Evolutionary conservation across 2,888 invertebrate genomes (phyloP).

Genomic region (Erebia ligea): DNA sequence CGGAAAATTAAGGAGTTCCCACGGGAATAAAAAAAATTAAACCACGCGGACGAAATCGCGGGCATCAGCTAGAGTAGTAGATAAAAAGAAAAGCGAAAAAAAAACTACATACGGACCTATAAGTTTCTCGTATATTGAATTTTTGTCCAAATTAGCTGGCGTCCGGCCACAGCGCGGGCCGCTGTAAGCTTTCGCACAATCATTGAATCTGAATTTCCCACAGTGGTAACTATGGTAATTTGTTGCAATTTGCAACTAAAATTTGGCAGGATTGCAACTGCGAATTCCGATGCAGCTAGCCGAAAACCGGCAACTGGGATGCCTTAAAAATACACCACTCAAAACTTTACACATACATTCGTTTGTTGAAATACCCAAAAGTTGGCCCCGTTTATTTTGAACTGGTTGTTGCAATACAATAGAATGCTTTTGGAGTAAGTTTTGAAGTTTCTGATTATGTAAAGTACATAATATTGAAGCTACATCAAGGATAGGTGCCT

Average conservation of each 20-base stretch:
- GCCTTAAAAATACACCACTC: slow-evolving; percentile 13
- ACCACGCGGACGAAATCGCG: too few species aligned
- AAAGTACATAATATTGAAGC: too few species aligned
- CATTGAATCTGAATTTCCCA: slow-evolving; percentile 37
- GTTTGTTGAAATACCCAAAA: not conserved
- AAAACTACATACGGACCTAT: not conserved
- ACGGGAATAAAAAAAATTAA: too few species aligned
- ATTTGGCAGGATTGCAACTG: slow-evolving; percentile 19
- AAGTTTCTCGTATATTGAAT: slow-evolving; percentile 31
- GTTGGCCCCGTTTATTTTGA: not conserved
- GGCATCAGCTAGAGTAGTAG: too few species aligned
- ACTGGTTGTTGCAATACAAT: not conserved
- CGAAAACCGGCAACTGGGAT: not conserved
- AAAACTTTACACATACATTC: slow-evolving; percentile 1
- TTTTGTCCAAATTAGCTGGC: slow-evolving; percentile 39
- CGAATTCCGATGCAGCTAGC: not conserved
- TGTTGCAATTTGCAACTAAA: slow-evolving; percentile 35
- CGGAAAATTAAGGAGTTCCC: too few species aligned
- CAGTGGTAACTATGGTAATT: slow-evolving; percentile 37
- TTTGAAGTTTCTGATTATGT: too few species aligned
- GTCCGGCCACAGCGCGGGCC: slow-evolving; percentile 29
- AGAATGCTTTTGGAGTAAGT: not conserved
- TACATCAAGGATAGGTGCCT: too few species aligned
- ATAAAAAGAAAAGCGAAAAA: too few species aligned
- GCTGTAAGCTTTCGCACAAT: slow-evolving; percentile 26